Conservation (phyloP, 2,113 vertebrate species). For the Indicator indicator region DNA sequence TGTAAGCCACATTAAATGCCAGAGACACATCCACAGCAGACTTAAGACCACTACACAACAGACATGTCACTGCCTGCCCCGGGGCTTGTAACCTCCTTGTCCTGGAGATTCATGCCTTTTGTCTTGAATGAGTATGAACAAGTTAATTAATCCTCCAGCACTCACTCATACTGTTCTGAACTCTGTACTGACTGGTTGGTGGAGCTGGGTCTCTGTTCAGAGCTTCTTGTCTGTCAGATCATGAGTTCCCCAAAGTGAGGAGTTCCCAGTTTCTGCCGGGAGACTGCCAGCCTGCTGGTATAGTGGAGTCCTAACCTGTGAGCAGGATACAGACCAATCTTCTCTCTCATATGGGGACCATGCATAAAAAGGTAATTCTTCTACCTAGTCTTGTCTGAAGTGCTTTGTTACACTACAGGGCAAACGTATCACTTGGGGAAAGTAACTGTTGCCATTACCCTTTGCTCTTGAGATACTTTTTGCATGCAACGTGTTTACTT, state of each 20-base stretch:
- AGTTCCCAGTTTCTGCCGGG: neutral
- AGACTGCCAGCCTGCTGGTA: neutral
- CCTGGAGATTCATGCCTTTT: neutral
- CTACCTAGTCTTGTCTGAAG: neutral
- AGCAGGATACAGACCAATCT: neutral
- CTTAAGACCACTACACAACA: neutral
- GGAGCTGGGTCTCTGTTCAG: neutral
- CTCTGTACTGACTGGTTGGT: neutral
- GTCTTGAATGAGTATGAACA: fast-evolving
- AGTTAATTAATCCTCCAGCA: neutral
- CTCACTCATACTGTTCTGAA: neutral
- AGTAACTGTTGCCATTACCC: neutral
- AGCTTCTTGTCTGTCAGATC: neutral
- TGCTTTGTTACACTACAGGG: neutral
- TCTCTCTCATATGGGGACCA: neutral
- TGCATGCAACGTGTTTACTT: neutral
- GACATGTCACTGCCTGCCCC: neutral
- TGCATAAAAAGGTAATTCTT: neutral
- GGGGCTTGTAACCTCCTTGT: neutral
- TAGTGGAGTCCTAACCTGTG: neutral
- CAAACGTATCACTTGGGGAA: neutral
- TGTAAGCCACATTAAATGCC: neutral
- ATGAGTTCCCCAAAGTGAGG: neutral
- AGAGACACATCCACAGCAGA: neutral
- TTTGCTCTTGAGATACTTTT: neutral